A percentile compares a stretch with the other conserved stretches of the same genome.
Evolutionary conservation across 2,888 invertebrate species (phyloP).

Genomic region (Pachycephus smyrnensis): DNA sequence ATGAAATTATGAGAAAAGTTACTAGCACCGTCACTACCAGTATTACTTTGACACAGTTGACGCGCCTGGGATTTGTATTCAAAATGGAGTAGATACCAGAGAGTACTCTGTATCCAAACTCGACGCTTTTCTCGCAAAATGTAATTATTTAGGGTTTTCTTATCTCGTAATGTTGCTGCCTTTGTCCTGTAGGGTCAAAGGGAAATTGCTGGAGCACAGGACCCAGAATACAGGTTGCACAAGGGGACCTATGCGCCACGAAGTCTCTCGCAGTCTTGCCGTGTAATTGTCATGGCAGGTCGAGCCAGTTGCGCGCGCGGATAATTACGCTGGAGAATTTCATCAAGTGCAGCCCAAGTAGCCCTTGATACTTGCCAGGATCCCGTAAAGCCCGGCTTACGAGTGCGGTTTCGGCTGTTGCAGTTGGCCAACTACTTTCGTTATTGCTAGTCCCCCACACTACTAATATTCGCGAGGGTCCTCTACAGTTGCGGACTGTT

Average conservation of each 20-base stretch:
- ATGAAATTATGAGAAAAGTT: background rate
- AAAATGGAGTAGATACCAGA: background rate
- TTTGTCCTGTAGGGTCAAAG: background rate
- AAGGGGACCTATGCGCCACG: background rate
- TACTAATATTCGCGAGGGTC: slow-evolving; percentile 29
- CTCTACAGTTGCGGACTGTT: slow-evolving; percentile 42
- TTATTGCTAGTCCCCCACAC: slow-evolving; percentile 5
- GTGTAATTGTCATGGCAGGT: background rate
- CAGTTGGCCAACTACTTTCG: slow-evolving; percentile 13
- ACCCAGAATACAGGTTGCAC: background rate
- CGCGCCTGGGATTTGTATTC: background rate
- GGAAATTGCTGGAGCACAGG: too few relatives aligned
- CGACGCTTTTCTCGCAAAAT: too few relatives aligned
- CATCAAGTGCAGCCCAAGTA: slow-evolving; percentile 45
- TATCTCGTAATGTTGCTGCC: too few relatives aligned
- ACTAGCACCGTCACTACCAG: background rate
- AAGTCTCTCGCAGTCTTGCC: background rate
- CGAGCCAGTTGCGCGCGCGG: slow-evolving; percentile 31
- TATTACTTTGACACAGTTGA: too few relatives aligned
- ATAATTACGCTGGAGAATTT: slow-evolving; percentile 48
- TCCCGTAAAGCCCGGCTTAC: slow-evolving; percentile 46
- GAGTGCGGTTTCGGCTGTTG: slow-evolving; percentile 19
- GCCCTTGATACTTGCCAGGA: slow-evolving; percentile 49
- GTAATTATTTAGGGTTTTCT: background rate
- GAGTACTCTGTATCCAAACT: too few relatives aligned